phyloP scores from a whole-genome alignment of 53 echinoderm and acorn worm species.

The Arbacia lixula region DNA sequence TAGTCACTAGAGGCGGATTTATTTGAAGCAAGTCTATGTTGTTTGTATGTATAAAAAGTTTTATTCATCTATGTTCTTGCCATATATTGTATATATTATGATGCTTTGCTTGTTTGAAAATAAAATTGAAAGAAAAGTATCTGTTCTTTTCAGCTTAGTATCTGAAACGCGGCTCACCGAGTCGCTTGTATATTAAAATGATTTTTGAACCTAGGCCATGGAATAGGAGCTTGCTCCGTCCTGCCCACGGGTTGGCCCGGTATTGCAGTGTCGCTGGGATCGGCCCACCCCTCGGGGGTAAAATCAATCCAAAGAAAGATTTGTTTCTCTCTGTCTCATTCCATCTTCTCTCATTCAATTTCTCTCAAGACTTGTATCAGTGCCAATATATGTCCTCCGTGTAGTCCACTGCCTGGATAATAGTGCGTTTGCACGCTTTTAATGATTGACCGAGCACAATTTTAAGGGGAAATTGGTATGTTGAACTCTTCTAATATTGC shows the following conservation, averaged over 20 bases:
- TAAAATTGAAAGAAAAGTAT: conserved; percentile 63
- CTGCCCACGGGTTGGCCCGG: conserved; percentile 98
- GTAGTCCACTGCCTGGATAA: too few species aligned
- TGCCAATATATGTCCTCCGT: too few species aligned
- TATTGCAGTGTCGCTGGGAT: conserved; percentile 95
- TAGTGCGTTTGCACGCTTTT: too few species aligned
- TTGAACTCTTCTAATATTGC: too few species aligned
- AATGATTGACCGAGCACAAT: too few species aligned
- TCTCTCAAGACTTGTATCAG: too few species aligned
- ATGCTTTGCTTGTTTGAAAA: neutral
- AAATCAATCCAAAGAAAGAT: conserved; percentile 57
- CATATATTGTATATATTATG: neutral
- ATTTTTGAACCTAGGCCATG: conserved; percentile 41
- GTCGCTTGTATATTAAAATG: conserved; percentile 61
- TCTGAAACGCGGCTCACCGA: conserved; percentile 87
- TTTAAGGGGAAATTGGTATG: too few species aligned
- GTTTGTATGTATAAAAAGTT: too few species aligned
- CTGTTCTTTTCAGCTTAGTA: conserved; percentile 85
- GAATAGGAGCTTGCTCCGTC: conserved; percentile 69
- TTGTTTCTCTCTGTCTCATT: neutral
- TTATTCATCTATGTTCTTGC: neutral
- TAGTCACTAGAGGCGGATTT: too few species aligned
- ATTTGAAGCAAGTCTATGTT: too few species aligned
- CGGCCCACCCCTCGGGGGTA: conserved; percentile 88
- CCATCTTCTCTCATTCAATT: neutral